phyloP scores from a whole-genome alignment of 1,140 invertebrate genomes.

The Bombus ignitus region DNA sequence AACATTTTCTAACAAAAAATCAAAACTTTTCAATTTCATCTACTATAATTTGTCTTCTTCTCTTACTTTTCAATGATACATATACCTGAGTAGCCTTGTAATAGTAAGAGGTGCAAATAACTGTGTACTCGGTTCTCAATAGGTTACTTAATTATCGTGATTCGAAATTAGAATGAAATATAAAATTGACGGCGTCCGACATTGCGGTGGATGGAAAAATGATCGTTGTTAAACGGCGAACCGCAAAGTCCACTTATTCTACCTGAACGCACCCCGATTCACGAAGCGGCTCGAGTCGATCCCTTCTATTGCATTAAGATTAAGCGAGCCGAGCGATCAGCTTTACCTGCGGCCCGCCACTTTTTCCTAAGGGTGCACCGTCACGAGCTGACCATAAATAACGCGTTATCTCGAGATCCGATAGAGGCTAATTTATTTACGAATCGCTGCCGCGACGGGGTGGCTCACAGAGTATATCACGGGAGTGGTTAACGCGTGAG shows the following conservation, averaged over 20 bases:
- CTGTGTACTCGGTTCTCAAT: no score
- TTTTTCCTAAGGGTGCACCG: slow-evolving; percentile 64
- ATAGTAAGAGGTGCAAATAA: no score
- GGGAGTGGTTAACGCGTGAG: slow-evolving; percentile 69
- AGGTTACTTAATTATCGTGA: no score
- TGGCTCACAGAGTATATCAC: slow-evolving; percentile 19
- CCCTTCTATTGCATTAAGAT: slow-evolving; percentile 72
- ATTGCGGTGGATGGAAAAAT: slow-evolving; percentile 12
- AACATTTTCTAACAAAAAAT: no score
- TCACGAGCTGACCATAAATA: slow-evolving; percentile 78
- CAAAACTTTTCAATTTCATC: no score
- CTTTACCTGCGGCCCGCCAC: slow-evolving; percentile 62
- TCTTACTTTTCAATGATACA: no score
- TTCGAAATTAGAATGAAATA: no score
- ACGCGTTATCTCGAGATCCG: slow-evolving; percentile 76
- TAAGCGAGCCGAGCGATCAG: slow-evolving; percentile 60
- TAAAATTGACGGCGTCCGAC: neutral
- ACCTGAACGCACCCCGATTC: slow-evolving; percentile 68
- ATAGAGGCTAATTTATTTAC: slow-evolving; percentile 82
- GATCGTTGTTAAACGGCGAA: slow-evolving; percentile 39
- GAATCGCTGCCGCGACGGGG: slow-evolving; percentile 61
- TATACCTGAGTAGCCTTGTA: no score
- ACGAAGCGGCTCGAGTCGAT: slow-evolving; percentile 42
- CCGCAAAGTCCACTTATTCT: slow-evolving; percentile 75
- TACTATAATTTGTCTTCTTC: no score